A percentile compares a stretch with the other conserved stretches of the same genome.
Evolutionary conservation across 2,888 invertebrate genomes (phyloP).

Genomic region (Caprella mutica): DNA sequence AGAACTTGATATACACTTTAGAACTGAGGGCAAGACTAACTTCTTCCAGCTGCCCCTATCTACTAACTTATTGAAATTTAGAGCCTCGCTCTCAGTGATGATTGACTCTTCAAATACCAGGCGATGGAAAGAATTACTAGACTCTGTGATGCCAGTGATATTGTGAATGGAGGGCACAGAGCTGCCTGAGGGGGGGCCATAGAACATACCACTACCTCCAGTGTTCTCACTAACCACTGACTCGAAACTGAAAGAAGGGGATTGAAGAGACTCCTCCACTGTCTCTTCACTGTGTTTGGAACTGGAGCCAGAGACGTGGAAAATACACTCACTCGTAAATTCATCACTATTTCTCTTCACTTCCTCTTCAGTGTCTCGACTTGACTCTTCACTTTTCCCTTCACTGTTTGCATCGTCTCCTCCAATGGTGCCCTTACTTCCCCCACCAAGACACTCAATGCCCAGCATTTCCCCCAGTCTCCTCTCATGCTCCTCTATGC

Average conservation of each 20-base stretch:
- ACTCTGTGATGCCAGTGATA: too few relatives aligned
- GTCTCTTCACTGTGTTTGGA: too few relatives aligned
- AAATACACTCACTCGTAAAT: too few relatives aligned
- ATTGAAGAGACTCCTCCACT: too few relatives aligned
- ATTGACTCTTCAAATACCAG: too few relatives aligned
- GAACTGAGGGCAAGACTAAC: conserved; percentile 6
- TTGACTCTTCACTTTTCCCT: background rate
- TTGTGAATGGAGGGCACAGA: conserved; percentile 1
- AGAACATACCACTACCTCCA: conserved; percentile 14
- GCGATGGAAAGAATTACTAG: too few relatives aligned
- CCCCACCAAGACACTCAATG: background rate
- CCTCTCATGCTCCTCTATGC: background rate
- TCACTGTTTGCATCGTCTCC: background rate
- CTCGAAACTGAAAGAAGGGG: background rate
- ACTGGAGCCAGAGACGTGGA: too few relatives aligned
- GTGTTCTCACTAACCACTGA: background rate
- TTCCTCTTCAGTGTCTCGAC: too few relatives aligned
- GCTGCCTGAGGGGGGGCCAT: conserved; percentile 21
- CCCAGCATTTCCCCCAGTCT: conserved; percentile 10
- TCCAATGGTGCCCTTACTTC: background rate
- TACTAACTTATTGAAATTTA: too few relatives aligned
- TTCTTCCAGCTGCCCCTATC: conserved; percentile 17
- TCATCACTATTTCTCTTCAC: too few relatives aligned
- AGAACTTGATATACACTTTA: conserved; percentile 8
- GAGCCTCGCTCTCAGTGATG: too few relatives aligned